Conservation (phyloP, 2,797 vertebrate genomes). For the Merluccius polli region DNA sequence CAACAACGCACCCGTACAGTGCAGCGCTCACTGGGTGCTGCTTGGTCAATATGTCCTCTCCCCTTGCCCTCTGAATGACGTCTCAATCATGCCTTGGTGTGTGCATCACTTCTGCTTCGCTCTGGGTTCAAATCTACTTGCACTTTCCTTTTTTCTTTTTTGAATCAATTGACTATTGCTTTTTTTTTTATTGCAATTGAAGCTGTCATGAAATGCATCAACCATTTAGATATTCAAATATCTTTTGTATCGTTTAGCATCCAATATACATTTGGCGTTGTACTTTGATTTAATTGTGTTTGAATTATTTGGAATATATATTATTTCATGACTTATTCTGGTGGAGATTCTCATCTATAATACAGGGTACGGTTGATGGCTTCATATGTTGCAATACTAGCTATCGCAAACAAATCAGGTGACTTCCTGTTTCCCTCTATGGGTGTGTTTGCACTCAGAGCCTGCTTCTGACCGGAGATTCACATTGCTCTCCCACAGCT, state of each 20-base stretch:
- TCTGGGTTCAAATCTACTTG: conserved; percentile 63
- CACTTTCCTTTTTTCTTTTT: conserved; percentile 48
- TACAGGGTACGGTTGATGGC: conserved; percentile 57
- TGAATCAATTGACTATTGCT: conserved; percentile 47
- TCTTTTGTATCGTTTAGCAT: neutral
- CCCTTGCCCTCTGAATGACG: conserved; percentile 64
- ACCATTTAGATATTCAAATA: conserved; percentile 8
- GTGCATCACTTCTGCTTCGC: conserved; percentile 73
- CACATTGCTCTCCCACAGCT: conserved; percentile 29
- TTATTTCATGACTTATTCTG: conserved; percentile 1
- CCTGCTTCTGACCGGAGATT: conserved; percentile 46
- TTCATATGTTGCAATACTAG: conserved; percentile 67
- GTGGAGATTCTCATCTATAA: conserved; percentile 13
- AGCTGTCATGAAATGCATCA: conserved; percentile 63
- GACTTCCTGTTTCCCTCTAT: conserved; percentile 54
- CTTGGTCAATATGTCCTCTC: conserved; percentile 68
- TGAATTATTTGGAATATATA: neutral
- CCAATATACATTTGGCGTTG: neutral
- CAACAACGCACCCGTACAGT: conserved; percentile 49
- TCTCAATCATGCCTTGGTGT: conserved; percentile 63
- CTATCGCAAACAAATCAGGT: conserved; percentile 51
- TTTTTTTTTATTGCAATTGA: conserved; percentile 67
- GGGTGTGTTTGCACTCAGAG: conserved; percentile 52
- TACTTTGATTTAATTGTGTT: conserved; percentile 7
- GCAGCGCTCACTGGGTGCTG: conserved; percentile 61